Conservation (phyloP, 1,140 invertebrate species). For the Drosophila suzukii region DNA sequence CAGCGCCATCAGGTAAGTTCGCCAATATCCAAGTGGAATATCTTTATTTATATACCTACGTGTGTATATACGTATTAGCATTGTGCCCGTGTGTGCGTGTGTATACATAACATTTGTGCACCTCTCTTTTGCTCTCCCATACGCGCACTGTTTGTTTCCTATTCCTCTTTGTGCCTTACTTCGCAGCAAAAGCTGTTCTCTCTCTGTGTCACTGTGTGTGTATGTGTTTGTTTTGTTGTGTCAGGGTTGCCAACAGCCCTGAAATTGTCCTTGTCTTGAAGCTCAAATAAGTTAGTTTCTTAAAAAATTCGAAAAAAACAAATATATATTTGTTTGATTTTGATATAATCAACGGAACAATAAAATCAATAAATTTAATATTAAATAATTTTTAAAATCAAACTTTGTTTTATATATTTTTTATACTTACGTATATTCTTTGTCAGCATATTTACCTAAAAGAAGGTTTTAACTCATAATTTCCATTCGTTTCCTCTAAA, state of each 20-base stretch:
- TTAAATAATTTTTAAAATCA: too few relatives aligned
- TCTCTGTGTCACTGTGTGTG: conserved; percentile 24
- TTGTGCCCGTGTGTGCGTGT: conserved; percentile 48
- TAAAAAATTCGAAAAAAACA: too few relatives aligned
- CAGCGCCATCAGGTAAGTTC: conserved; percentile 68
- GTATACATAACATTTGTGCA: conserved; percentile 68
- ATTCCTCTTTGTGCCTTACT: conserved; percentile 52
- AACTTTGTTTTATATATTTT: too few relatives aligned
- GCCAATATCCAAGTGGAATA: conserved; percentile 40
- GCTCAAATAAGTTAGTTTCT: neutral
- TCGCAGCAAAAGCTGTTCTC: conserved; percentile 57
- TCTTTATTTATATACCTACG: conserved; percentile 34
- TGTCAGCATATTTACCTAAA: too few relatives aligned
- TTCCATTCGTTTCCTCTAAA: too few relatives aligned
- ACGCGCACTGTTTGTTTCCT: conserved; percentile 73
- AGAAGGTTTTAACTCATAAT: too few relatives aligned
- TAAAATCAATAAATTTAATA: neutral
- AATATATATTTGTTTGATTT: too few relatives aligned
- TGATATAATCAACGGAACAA: neutral
- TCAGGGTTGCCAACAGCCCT: conserved; percentile 48
- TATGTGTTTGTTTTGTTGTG: conserved; percentile 65
- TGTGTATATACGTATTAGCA: conserved; percentile 45
- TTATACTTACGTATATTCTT: too few relatives aligned
- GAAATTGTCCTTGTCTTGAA: neutral
- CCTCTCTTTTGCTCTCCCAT: conserved; percentile 64